These are phyloP conservation scores for Heliangelus exortis DNA, from an alignment of 2,797 vertebrate genomes.

Conservation along the genomic window DNA sequence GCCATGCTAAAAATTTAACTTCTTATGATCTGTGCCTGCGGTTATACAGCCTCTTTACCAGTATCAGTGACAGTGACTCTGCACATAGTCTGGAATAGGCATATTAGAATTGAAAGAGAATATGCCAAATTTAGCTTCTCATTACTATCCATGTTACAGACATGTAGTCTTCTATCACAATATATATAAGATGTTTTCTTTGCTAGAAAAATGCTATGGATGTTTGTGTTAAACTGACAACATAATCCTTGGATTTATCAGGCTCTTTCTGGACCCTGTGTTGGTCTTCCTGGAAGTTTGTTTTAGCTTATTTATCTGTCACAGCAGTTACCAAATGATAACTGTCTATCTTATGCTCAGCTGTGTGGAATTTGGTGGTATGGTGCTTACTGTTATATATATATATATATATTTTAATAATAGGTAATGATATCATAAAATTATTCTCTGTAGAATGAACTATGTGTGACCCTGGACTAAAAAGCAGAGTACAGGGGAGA, in stretches of 20 bases:
- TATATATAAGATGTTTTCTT: background rate
- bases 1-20: background rate
- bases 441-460: background rate
- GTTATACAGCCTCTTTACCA: accelerated
- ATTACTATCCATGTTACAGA: too few species aligned
- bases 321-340: background rate
- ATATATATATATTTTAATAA: background rate
- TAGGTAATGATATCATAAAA: background rate
- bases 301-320: constrained; percentile 10
- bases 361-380: background rate
- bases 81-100: background rate
- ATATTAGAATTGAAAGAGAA: background rate
- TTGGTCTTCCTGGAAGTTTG: background rate
- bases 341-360: background rate
- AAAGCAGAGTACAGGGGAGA: background rate
- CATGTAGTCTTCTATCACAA: background rate
- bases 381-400: background rate
- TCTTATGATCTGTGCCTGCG: background rate
- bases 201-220: background rate
- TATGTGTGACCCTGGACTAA: background rate
- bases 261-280: background rate
- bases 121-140: background rate
- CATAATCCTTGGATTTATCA: background rate
- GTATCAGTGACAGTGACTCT: too few species aligned
- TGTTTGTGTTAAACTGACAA: background rate